These are phyloP conservation scores for Rotaria sp. DNA, from an alignment of 2,888 invertebrate species.

Conservation along the genomic window DNA sequence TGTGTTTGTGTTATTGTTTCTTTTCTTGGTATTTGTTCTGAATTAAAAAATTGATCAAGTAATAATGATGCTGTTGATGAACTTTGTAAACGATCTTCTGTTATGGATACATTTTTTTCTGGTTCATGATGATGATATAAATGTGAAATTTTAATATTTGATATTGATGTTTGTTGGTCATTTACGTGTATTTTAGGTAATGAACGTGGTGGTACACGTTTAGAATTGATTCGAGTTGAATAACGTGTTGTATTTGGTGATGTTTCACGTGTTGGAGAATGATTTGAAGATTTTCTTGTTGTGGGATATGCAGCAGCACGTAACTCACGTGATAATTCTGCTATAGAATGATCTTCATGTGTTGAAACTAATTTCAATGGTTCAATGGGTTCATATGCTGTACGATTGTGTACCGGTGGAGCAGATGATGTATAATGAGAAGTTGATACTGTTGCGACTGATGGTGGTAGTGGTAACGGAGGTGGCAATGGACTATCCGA, in stretches of 20 bases:
- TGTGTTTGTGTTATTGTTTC: neutral
- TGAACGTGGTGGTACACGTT: conserved; percentile 5
- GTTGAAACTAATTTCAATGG: neutral
- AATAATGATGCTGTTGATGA: conserved; percentile 1
- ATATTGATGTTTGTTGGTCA: neutral
- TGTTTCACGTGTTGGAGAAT: conserved; percentile 13
- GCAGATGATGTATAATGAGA: neutral
- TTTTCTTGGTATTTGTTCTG: neutral
- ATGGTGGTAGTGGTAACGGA: neutral
- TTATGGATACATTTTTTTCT: neutral
- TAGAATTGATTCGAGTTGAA: neutral
- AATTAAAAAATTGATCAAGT: conserved; percentile 14
- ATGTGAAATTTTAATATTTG: neutral
- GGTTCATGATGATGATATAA: neutral
- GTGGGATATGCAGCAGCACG: conserved; percentile 27
- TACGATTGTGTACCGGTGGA: conserved; percentile 15
- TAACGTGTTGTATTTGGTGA: conserved; percentile 12
- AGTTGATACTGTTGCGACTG: neutral
- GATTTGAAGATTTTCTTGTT: neutral
- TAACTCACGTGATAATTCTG: conserved; percentile 1
- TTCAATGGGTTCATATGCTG: neutral
- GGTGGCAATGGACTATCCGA: neutral
- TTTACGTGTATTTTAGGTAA: neutral
- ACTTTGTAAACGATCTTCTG: neutral
- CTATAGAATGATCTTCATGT: conserved; percentile 11